phyloP scores from a whole-genome alignment of 2,113 vertebrate species.

The Aythya baeri region DNA sequence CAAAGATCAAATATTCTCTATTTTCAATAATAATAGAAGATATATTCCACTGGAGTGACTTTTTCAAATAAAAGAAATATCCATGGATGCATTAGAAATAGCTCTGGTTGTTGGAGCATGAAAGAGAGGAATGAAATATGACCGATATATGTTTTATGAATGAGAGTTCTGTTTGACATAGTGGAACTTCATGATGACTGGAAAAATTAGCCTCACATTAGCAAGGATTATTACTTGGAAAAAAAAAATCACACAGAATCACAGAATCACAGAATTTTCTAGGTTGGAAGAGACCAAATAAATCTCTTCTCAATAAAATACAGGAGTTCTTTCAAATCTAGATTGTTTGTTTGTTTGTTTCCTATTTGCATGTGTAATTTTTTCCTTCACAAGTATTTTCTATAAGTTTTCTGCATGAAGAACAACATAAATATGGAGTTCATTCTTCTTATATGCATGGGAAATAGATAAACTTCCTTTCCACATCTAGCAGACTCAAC shows the following conservation, averaged over 20 bases:
- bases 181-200: neutral
- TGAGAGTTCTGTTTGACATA: neutral
- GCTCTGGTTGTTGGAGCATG: neutral
- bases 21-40: neutral
- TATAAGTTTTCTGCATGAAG: neutral
- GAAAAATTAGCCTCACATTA: neutral
- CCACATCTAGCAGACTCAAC: neutral
- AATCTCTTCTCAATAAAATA: neutral
- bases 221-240: neutral
- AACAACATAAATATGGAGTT: neutral
- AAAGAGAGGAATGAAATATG: neutral
- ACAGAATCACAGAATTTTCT: too few species aligned
- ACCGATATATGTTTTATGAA: neutral
- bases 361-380: too few species aligned
- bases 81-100: neutral
- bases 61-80: neutral
- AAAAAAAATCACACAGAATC: neutral
- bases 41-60: neutral
- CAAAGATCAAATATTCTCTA: neutral
- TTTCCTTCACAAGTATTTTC: neutral
- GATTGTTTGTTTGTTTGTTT: neutral
- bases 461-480: neutral
- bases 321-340: neutral
- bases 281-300: neutral
- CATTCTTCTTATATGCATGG: fast-evolving